Percentiles rank a stretch among this genome's conserved stretches.
Conservation (phyloP, 2,113 vertebrate genomes). For the Nothocercus julius region DNA sequence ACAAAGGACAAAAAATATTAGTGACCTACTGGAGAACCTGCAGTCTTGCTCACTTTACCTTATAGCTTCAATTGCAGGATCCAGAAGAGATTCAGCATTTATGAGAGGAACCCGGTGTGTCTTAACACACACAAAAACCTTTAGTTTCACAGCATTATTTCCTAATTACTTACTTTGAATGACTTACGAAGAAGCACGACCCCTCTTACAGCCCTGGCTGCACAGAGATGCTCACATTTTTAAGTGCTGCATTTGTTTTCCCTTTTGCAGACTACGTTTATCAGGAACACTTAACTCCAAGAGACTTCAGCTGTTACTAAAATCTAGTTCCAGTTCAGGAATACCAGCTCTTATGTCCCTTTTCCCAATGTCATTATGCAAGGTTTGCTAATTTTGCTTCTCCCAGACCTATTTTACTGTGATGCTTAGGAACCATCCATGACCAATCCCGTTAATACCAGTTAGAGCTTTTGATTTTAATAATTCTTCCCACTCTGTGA, state of each 20-base stretch:
- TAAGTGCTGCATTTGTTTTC: background rate
- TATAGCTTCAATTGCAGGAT: background rate
- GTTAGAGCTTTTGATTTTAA: background rate
- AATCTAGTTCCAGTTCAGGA: background rate
- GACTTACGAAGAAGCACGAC: background rate
- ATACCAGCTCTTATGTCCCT: background rate
- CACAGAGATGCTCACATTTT: background rate
- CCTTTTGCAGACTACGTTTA: background rate
- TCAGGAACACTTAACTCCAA: background rate
- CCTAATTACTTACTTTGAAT: background rate
- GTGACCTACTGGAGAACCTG: background rate
- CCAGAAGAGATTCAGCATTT: background rate
- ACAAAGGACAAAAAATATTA: background rate
- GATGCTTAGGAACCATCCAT: background rate
- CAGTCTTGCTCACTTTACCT: background rate
- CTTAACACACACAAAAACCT: background rate
- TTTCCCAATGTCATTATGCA: background rate
- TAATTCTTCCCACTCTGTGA: background rate
- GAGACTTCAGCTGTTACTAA: background rate
- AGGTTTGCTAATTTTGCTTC: background rate
- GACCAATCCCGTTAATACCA: background rate
- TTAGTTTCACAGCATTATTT: background rate
- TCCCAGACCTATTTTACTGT: background rate
- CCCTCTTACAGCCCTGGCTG: background rate
- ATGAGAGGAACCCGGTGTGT: background rate